Evolutionary conservation across 2,888 invertebrate species (phyloP).

Genomic region (Suillia variegata): DNA sequence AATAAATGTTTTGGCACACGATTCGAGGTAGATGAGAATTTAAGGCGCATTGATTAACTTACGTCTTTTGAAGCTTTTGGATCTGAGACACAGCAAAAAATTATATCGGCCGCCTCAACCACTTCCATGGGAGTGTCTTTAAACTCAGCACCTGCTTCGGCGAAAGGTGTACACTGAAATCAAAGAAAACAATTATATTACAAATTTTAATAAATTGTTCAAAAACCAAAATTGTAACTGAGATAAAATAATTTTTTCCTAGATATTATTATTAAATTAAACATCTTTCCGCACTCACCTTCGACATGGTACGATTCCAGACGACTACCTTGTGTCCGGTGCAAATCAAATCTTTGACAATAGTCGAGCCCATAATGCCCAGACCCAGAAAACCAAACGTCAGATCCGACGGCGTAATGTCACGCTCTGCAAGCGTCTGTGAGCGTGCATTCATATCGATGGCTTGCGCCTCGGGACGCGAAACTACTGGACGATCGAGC

Average conservation of each 20-base stretch:
- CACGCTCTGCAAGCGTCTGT: conserved; percentile 79
- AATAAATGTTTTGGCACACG: too few relatives aligned
- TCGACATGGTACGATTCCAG: conserved; percentile 91
- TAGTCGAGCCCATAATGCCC: conserved; percentile 93
- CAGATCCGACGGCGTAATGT: conserved; percentile 82
- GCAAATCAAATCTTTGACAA: conserved; percentile 92
- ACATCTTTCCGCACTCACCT: conserved; percentile 63
- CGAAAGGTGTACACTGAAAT: conserved; percentile 75
- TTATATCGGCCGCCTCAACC: conserved; percentile 88
- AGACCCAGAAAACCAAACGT: conserved; percentile 95
- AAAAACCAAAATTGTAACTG: too few relatives aligned
- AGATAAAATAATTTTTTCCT: background rate
- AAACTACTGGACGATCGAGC: conserved; percentile 57
- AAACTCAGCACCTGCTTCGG: conserved; percentile 83
- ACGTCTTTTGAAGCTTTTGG: conserved; percentile 94
- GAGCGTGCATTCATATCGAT: conserved; percentile 79
- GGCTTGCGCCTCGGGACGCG: conserved; percentile 72
- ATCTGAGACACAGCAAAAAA: conserved; percentile 94
- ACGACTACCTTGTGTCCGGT: conserved; percentile 92
- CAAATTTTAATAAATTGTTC: background rate
- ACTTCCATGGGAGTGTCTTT: conserved; percentile 92
- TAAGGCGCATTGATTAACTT: too few relatives aligned
- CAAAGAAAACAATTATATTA: conserved; percentile 43
- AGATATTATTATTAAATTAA: background rate
- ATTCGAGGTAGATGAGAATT: too few relatives aligned